Evolutionary conservation across 2,113 vertebrate genomes (phyloP), one percentile per base, ranked within the genome.

Genomic region (Mionectes macconnelli): DNA sequence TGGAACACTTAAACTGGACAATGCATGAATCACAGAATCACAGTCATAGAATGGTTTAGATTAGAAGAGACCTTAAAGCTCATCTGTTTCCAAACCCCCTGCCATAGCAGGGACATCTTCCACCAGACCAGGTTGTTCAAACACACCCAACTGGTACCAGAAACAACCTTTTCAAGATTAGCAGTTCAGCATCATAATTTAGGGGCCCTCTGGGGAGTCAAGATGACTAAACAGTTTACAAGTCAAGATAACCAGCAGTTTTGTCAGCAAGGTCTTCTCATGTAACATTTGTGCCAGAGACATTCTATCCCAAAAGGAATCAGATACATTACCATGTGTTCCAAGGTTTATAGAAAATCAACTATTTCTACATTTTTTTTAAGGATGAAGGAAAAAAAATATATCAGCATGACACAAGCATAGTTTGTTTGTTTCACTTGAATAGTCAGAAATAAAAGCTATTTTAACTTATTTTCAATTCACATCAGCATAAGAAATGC

Each of bases 131-230:
- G 37, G 27, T 13, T 33, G 33, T 13, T 57, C 55, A 57, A 57
- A 57, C 4, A 1, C 24, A 42, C 25, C 17, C 3, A 4, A 40
- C 5, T 0, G 5, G 22, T 6, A 21, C 52, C 17, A 24, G 55
- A 73, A 76, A 73, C 0, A 0, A 7, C 6, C 18, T 60, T 81
- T 73, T 70, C 28, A 73, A 66, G 30, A 20, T 47, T 23, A 74
- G 24, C 31, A 44, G 27, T 35, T 81, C 25, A 53, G 20, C 16
- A 39, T 28, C 13, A 19, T 59, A 69, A 69, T 37, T 79, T 40
- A 74, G 13, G 56, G 25, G 8, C 30, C 20, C 24, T 84, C 52
- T 57, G 23, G 44, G 9, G 42, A 42, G 50, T 47, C 28, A 68
- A 35, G 35, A 19, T 33, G 67, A 69, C 20, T 14, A 53, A 80